Evolutionary conservation across 2,113 vertebrate species (phyloP).

Genomic region (Trichechus manatus): DNA sequence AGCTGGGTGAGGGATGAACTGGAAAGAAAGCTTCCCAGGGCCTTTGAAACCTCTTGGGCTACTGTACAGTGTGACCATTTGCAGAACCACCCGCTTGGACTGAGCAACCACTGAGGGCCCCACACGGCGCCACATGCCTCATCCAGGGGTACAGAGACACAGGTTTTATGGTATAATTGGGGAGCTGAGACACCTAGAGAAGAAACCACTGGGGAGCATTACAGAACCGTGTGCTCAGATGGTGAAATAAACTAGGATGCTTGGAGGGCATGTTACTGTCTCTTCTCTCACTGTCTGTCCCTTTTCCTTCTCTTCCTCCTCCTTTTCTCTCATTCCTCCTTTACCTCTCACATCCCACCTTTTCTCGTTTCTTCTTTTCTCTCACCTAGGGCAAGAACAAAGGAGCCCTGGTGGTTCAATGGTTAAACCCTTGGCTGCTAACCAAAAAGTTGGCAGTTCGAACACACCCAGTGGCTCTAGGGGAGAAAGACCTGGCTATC

Average conservation of each 20-base stretch:
- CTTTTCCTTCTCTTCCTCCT: background rate
- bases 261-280: background rate
- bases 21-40: background rate
- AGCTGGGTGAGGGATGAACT: accelerated
- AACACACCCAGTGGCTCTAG: background rate
- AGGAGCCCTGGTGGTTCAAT: background rate
- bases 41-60: background rate
- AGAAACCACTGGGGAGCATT: background rate
- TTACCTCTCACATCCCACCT: background rate
- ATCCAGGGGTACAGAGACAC: background rate
- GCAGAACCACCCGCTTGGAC: background rate
- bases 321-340: background rate
- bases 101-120: background rate
- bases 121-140: background rate
- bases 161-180: background rate
- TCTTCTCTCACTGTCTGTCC: background rate
- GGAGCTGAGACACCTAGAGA: background rate
- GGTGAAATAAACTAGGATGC: background rate
- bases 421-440: background rate
- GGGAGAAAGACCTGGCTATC: background rate
- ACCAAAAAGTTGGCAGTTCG: background rate
- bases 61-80: background rate
- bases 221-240: background rate
- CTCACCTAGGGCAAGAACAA: background rate
- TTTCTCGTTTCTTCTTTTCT: background rate